These are phyloP conservation scores for Zosterops japonicus DNA, from an alignment of 2,113 vertebrate species.

Conservation along the genomic window DNA sequence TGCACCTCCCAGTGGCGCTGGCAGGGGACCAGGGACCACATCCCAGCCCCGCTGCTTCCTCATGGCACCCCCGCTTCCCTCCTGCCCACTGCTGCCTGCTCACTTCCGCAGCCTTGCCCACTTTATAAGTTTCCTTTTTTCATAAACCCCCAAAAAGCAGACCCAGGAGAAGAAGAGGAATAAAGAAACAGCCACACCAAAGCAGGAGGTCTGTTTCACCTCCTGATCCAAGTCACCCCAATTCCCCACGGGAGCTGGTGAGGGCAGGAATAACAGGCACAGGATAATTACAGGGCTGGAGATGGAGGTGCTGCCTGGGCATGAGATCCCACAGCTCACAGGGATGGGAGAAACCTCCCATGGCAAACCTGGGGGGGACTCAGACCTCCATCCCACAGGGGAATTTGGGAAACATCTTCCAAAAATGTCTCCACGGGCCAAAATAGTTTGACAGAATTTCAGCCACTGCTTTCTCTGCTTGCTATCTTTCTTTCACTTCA, in stretches of 20 bases:
- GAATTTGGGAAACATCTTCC: neutral
- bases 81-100: neutral
- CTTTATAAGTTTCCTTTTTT: neutral
- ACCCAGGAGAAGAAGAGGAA: neutral
- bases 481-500: neutral
- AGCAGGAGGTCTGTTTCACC: neutral
- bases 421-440: neutral
- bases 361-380: fast-evolving
- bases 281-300: neutral
- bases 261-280: neutral
- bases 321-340: neutral
- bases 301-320: neutral
- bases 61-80: neutral
- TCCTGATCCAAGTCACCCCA: fast-evolving
- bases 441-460: neutral
- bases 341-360: neutral
- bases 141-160: neutral
- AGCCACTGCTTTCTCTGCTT: fast-evolving
- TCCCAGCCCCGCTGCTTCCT: neutral
- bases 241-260: fast-evolving
- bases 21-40: neutral
- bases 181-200: neutral
- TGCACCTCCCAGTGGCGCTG: neutral
- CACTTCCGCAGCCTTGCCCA: neutral
- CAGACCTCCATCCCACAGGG: neutral